A percentile compares a stretch with the other conserved stretches of the same genome.
These are phyloP conservation scores for Drosophila koepferae DNA, from an alignment of 2,888 invertebrate genomes.

Conservation along the genomic window DNA sequence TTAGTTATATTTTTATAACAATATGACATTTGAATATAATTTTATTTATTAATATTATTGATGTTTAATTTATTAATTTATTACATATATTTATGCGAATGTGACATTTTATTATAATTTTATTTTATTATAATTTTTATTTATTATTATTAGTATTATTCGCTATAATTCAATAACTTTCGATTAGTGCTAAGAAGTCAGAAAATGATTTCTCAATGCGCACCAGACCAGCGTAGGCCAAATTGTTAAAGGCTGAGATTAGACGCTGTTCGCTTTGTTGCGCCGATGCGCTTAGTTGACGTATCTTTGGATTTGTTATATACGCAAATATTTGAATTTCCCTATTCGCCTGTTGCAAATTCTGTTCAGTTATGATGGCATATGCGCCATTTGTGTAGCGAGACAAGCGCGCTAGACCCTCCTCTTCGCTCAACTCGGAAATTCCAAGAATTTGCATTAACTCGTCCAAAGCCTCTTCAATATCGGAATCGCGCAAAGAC, in stretches of 20 bases:
- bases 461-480: not conserved
- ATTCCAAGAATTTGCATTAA: not conserved
- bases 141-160: too few species aligned
- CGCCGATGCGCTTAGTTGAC: conserved; percentile 13
- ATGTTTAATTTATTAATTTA: too few species aligned
- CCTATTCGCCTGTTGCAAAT: not conserved
- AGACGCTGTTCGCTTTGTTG: conserved; percentile 19
- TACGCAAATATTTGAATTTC: conserved; percentile 5
- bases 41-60: too few species aligned
- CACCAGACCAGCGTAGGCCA: conserved; percentile 32
- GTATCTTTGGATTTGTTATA: conserved; percentile 8
- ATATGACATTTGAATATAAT: too few species aligned
- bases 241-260: conserved; percentile 18
- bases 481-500: rapidly evolving
- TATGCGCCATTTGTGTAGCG: conserved; percentile 2
- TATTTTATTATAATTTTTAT: not conserved
- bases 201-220: not conserved
- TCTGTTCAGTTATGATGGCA: not conserved
- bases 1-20: too few species aligned
- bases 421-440: not conserved
- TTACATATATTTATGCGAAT: too few species aligned
- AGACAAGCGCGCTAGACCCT: not conserved
- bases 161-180: conserved; percentile 4
- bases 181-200: not conserved
- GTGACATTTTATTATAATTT: too few species aligned